A percentile compares a stretch with the other conserved stretches of the same genome.
Evolutionary conservation across 2,888 invertebrate genomes (phyloP).

Genomic region (Lasioglossum figueresi): DNA sequence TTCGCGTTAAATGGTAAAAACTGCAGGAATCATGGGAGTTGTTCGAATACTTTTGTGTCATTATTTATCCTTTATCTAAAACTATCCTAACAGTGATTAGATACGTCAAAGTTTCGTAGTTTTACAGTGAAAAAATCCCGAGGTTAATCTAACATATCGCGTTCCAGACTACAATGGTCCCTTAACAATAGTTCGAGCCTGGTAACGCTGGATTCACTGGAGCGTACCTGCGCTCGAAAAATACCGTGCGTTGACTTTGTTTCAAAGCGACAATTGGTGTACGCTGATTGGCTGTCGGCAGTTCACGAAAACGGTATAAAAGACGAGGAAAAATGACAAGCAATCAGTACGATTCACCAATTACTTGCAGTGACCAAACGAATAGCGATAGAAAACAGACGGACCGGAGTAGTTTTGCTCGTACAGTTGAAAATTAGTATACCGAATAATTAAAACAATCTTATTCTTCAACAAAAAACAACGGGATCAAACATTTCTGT

Average conservation of each 20-base stretch:
- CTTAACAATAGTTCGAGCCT: background rate
- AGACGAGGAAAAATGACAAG: constrained; percentile 6
- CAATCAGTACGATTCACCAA: constrained; percentile 10
- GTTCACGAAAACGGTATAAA: background rate
- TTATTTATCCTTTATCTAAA: background rate
- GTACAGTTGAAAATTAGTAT: background rate
- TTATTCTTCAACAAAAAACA: background rate
- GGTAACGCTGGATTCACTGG: background rate
- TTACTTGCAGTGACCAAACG: background rate
- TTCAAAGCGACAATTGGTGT: constrained; percentile 15
- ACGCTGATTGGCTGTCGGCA: constrained; percentile 1
- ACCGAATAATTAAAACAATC: background rate
- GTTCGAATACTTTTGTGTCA: background rate
- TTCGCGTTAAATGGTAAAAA: too few relatives aligned
- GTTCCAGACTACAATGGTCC: background rate
- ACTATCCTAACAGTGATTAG: background rate
- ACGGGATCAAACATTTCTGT: background rate
- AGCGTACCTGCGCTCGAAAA: background rate
- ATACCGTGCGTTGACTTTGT: constrained; percentile 17
- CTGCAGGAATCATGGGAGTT: too few relatives aligned
- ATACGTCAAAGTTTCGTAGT: background rate
- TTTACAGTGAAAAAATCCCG: background rate
- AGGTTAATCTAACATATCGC: background rate
- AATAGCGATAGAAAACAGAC: background rate
- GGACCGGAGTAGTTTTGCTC: background rate